phyloP scores from a whole-genome alignment of 2,888 invertebrate species.

The Smittia aterrima region DNA sequence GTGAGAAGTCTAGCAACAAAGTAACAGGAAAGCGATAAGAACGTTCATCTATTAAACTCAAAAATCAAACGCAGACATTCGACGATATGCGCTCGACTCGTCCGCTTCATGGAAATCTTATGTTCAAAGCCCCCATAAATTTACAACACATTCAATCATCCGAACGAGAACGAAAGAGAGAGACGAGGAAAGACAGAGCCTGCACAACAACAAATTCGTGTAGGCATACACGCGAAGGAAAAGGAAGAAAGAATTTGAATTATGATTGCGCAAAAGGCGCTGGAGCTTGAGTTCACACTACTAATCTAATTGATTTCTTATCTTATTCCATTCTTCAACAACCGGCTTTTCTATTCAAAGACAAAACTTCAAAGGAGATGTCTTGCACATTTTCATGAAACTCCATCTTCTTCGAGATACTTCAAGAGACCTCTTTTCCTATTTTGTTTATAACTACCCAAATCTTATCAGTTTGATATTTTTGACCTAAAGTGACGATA shows the following conservation, averaged over 20 bases:
- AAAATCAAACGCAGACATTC: constrained; percentile 35
- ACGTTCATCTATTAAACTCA: not conserved
- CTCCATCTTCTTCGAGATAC: too few relatives aligned
- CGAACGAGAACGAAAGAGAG: constrained; percentile 21
- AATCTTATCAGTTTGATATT: constrained; percentile 4
- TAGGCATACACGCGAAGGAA: constrained; percentile 7
- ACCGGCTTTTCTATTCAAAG: too few relatives aligned
- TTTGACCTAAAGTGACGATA: constrained; percentile 4
- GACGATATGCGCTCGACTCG: constrained; percentile 4
- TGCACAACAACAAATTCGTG: not conserved
- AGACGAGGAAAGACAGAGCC: not conserved
- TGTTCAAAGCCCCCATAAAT: constrained; percentile 33
- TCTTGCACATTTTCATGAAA: too few relatives aligned
- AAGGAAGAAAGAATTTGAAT: not conserved
- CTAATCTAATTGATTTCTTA: constrained; percentile 1
- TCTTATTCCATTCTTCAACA: not conserved
- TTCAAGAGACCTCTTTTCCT: too few relatives aligned
- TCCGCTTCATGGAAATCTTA: constrained; percentile 36
- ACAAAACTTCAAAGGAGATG: too few relatives aligned
- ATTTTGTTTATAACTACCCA: not conserved
- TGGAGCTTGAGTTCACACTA: not conserved
- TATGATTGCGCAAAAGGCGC: constrained; percentile 10
- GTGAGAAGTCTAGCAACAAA: too few relatives aligned
- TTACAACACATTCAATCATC: constrained; percentile 37
- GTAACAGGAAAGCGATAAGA: not conserved